A percentile compares a stretch with the other conserved stretches of the same genome.
phyloP scores from a whole-genome alignment of 2,797 vertebrate species.

The Bradypus variegatus region DNA sequence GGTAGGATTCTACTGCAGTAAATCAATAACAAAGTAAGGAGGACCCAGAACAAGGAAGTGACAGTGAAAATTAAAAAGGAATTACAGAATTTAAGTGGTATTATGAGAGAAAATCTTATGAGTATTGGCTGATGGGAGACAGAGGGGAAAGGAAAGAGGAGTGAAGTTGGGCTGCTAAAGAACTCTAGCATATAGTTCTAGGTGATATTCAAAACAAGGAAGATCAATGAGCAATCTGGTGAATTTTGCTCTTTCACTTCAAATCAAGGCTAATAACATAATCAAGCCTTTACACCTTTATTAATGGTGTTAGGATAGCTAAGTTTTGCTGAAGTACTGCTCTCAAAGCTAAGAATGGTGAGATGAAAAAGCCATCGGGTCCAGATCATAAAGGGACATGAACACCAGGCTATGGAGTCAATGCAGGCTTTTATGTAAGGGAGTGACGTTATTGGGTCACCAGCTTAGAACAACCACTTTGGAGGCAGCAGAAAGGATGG shows the following conservation, averaged over 20 bases:
- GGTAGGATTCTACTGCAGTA: neutral
- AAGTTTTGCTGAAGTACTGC: neutral
- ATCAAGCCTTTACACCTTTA: neutral
- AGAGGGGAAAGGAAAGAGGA: neutral
- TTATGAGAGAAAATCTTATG: neutral
- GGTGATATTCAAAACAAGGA: neutral
- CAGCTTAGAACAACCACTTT: neutral
- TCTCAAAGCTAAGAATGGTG: neutral
- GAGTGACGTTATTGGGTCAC: neutral
- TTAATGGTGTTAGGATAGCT: neutral
- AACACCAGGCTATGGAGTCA: neutral
- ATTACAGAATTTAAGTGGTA: neutral
- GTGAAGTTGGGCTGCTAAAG: neutral
- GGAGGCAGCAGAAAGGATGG: neutral
- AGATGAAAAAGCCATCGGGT: neutral
- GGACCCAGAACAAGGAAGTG: too few species aligned
- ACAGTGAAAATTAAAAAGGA: neutral
- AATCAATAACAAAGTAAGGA: neutral
- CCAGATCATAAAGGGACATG: neutral
- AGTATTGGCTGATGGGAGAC: neutral
- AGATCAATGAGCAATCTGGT: neutral
- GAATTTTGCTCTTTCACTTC: neutral
- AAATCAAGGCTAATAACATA: slow-evolving; percentile 27
- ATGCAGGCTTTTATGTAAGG: neutral
- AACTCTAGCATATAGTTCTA: neutral